phyloP scores from a whole-genome alignment of 37 sponge, comb jelly and placozoan species.

The Eunapius fragilis region DNA sequence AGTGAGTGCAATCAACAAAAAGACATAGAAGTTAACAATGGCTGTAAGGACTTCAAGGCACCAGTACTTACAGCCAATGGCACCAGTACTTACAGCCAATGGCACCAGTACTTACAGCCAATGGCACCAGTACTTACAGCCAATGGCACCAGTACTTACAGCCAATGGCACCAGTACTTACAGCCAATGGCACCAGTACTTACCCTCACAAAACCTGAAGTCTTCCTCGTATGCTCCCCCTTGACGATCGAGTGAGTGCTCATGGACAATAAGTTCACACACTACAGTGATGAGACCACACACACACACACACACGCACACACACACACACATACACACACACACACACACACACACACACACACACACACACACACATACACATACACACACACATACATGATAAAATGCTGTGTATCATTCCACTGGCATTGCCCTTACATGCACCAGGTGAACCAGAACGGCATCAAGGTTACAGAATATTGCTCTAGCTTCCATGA shows the following conservation, averaged over 20 bases:
- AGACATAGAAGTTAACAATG: too few species aligned
- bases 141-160: too few species aligned
- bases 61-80: too few species aligned
- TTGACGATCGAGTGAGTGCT: slow-evolving; percentile 70
- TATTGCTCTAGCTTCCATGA: slow-evolving; percentile 87
- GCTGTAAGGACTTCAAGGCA: too few species aligned
- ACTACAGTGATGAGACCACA: slow-evolving; percentile 13
- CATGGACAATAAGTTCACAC: slow-evolving; percentile 87
- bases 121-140: too few species aligned
- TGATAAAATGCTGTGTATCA: background rate
- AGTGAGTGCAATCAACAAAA: too few species aligned
- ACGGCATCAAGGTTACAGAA: slow-evolving; percentile 92
- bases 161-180: too few species aligned
- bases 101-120: too few species aligned
- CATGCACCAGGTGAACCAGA: slow-evolving; percentile 87
- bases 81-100: too few species aligned
- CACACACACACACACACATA: background rate
- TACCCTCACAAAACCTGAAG: slow-evolving; percentile 90
- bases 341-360: background rate
- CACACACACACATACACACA: background rate
- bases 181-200: background rate
- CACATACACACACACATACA: background rate
- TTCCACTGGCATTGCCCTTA: slow-evolving; percentile 16
- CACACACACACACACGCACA: background rate
- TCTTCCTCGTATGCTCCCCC: slow-evolving; percentile 90